phyloP scores from a whole-genome alignment of 1,140 invertebrate species.

The Drosophila kanapiae region DNA sequence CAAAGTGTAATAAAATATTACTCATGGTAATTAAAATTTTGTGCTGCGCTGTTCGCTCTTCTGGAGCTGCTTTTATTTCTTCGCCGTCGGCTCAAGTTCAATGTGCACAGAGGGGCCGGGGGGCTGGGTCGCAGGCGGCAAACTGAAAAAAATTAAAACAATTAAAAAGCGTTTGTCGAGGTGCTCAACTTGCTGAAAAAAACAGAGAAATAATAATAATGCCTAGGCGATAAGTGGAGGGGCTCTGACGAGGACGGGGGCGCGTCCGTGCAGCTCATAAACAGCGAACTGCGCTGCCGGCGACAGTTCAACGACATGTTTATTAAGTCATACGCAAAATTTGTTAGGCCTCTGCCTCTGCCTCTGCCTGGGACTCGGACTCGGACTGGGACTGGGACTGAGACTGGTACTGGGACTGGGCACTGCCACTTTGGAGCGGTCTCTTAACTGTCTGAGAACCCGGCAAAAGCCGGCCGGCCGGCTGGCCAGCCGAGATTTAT shows the following conservation, averaged over 20 bases:
- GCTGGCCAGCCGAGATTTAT: conserved; percentile 52
- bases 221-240: conserved; percentile 30
- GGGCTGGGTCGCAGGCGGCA: background rate
- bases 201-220: conserved; percentile 1
- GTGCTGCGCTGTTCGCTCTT: conserved; percentile 57
- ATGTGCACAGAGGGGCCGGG: conserved; percentile 62
- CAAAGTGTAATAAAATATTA: conserved; percentile 84
- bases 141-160: conserved; percentile 66
- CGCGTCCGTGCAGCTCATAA: conserved; percentile 60
- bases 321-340: conserved; percentile 83
- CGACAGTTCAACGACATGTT: conserved; percentile 83
- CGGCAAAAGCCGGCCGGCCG: conserved; percentile 10
- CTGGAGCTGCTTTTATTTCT: conserved; percentile 58
- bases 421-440: background rate
- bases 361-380: conserved; percentile 9
- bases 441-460: conserved; percentile 66
- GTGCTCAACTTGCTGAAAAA: conserved; percentile 54
- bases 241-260: conserved; percentile 10
- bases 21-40: conserved; percentile 83
- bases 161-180: conserved; percentile 78
- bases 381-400: background rate
- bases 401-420: background rate
- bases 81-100: conserved; percentile 77
- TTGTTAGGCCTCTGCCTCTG: conserved; percentile 51
- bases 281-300: conserved; percentile 50